Conservation (phyloP, 2,888 invertebrate genomes). For the Liopterus haemorrhoidalis region DNA sequence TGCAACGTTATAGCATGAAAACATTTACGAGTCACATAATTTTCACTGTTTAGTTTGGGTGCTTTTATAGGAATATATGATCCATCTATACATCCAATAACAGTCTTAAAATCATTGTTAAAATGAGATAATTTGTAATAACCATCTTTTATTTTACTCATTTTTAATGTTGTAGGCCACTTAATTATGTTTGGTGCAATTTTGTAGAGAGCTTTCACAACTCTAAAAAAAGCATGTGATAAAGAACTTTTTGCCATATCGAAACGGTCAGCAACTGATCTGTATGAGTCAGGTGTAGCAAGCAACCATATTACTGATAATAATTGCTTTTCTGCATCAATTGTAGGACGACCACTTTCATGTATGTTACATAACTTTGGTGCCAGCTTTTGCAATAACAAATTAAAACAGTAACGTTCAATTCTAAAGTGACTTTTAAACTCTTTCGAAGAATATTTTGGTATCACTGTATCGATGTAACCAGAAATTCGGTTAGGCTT, state of each 20-base stretch:
- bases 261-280: slow-evolving; percentile 18
- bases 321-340: slow-evolving; percentile 4
- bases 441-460: too few relatives aligned
- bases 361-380: too few relatives aligned
- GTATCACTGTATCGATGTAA: too few relatives aligned
- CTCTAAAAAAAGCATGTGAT: slow-evolving; percentile 18
- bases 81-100: slow-evolving; percentile 11
- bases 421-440: too few relatives aligned
- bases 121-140: neutral
- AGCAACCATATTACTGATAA: slow-evolving; percentile 10
- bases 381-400: too few relatives aligned
- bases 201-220: slow-evolving; percentile 17
- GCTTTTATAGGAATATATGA: slow-evolving; percentile 12
- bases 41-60: slow-evolving; percentile 3
- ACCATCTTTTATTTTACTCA: neutral
- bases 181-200: slow-evolving; percentile 25
- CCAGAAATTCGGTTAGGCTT: too few relatives aligned
- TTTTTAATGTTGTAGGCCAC: slow-evolving; percentile 20
- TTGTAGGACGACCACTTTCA: slow-evolving; percentile 4
- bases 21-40: slow-evolving; percentile 10
- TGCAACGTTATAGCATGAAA: slow-evolving; percentile 11
- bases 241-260: slow-evolving; percentile 23
- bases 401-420: too few relatives aligned
- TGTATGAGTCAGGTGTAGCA: slow-evolving; percentile 12
- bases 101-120: slow-evolving; percentile 2